Conservation (phyloP, 2,888 invertebrate species). For the Eubasilissa splendida region DNA sequence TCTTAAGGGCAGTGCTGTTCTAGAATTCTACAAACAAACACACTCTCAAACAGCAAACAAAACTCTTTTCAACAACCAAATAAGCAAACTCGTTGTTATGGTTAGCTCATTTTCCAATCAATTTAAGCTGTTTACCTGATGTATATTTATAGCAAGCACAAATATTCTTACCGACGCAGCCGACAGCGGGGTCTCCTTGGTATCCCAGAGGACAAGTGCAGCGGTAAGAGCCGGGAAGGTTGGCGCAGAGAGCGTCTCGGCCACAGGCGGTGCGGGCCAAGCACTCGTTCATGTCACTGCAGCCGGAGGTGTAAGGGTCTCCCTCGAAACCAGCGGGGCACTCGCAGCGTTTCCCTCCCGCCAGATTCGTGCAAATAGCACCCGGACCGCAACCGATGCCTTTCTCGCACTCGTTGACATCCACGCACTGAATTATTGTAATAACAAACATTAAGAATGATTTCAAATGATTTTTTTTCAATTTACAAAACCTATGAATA, state of each 20-base stretch:
- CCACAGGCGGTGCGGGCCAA: conserved; percentile 82
- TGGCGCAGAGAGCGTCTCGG: conserved; percentile 84
- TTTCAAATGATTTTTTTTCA: neutral
- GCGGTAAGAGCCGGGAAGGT: conserved; percentile 83
- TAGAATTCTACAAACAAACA: conserved; percentile 33
- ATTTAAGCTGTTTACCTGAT: conserved; percentile 32
- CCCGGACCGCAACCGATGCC: conserved; percentile 83
- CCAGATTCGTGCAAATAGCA: conserved; percentile 85
- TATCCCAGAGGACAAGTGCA: conserved; percentile 89
- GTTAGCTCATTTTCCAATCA: conserved; percentile 43
- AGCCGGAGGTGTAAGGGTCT: conserved; percentile 82
- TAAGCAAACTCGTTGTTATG: conserved; percentile 40
- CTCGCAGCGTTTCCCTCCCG: conserved; percentile 87
- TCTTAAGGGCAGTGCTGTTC: conserved; percentile 22
- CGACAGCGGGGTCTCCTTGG: conserved; percentile 82
- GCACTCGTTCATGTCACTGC: conserved; percentile 85
- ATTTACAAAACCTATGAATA: too few relatives aligned
- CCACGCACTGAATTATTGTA: conserved; percentile 77
- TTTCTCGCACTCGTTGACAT: conserved; percentile 87
- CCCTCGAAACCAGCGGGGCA: conserved; percentile 89
- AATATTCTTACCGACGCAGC: conserved; percentile 78
- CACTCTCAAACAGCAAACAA: conserved; percentile 41
- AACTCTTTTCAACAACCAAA: conserved; percentile 43
- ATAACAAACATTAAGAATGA: neutral
- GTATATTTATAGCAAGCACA: conserved; percentile 5